A percentile compares a stretch with the other conserved stretches of the same genome.
Evolutionary conservation across 1,140 invertebrate genomes (phyloP).

Genomic region (Myzus persicae): DNA sequence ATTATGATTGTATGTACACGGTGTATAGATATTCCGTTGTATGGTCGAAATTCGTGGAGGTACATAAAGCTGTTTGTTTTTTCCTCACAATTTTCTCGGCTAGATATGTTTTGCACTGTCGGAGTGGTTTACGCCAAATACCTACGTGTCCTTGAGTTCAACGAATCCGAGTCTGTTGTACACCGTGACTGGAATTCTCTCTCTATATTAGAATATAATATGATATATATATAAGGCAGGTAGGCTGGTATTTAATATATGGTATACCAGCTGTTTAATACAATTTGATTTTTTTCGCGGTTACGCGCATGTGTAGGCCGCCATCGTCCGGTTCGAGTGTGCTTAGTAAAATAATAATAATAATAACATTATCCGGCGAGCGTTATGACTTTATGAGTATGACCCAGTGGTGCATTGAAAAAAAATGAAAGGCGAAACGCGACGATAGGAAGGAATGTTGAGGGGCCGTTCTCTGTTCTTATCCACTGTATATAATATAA

Average conservation of each 20-base stretch:
- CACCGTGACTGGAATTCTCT: slow-evolving; percentile 19
- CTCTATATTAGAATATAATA: background rate
- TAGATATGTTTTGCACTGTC: background rate
- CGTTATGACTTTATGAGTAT: background rate
- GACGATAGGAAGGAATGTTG: slow-evolving; percentile 1
- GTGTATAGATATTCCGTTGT: background rate
- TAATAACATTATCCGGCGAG: background rate
- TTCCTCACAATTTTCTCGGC: background rate
- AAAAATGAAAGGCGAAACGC: slow-evolving; percentile 36
- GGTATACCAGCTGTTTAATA: background rate
- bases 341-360: background rate
- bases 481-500: background rate
- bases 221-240: background rate
- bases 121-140: background rate
- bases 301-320: background rate
- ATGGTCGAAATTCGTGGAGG: background rate
- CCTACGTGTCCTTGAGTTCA: slow-evolving; percentile 32
- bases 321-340: background rate
- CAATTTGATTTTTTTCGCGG: background rate
- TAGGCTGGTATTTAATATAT: background rate
- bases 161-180: slow-evolving; percentile 8
- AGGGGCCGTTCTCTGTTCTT: background rate
- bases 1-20: background rate
- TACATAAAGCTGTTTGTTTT: background rate
- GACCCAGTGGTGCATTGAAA: slow-evolving; percentile 19